Evolutionary conservation across 2,113 vertebrate species (phyloP).

Genomic region (Austrofundulus limnaeus): DNA sequence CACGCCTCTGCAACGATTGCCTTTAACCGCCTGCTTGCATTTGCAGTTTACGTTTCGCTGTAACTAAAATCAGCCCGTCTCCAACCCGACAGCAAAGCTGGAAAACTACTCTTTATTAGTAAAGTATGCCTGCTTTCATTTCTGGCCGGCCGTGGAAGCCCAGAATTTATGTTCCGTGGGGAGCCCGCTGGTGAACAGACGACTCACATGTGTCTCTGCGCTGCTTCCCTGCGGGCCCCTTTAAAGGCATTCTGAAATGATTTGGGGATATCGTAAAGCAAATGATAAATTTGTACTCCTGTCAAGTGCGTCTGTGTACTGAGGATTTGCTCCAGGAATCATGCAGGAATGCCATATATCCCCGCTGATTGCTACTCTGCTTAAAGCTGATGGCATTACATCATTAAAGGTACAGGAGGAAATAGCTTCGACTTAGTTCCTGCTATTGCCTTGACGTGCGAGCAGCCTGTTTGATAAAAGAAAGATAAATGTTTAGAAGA

Average conservation of each 20-base stretch:
- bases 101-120: conserved; percentile 72
- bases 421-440: conserved; percentile 71
- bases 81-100: conserved; percentile 61
- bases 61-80: conserved; percentile 24
- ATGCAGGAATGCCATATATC: conserved; percentile 76
- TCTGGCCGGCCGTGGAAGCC: conserved; percentile 51
- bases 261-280: conserved; percentile 79
- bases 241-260: conserved; percentile 76
- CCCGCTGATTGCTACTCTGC: conserved; percentile 68
- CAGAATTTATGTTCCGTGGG: conserved; percentile 68
- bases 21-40: background rate
- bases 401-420: conserved; percentile 76
- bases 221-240: conserved; percentile 49
- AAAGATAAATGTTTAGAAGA: conserved; percentile 74
- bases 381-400: conserved; percentile 63
- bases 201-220: conserved; percentile 73
- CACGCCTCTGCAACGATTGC: too few species aligned
- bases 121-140: conserved; percentile 65
- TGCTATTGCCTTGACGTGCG: conserved; percentile 67
- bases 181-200: conserved; percentile 65
- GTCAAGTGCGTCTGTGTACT: conserved; percentile 64
- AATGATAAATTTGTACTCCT: conserved; percentile 79
- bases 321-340: conserved; percentile 70
- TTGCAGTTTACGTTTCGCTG: conserved; percentile 16
- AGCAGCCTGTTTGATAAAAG: conserved; percentile 72